Base-by-base conservation (phyloP, 2,888 invertebrate genomes). In the Callyntrura guangdongensis region DNA sequence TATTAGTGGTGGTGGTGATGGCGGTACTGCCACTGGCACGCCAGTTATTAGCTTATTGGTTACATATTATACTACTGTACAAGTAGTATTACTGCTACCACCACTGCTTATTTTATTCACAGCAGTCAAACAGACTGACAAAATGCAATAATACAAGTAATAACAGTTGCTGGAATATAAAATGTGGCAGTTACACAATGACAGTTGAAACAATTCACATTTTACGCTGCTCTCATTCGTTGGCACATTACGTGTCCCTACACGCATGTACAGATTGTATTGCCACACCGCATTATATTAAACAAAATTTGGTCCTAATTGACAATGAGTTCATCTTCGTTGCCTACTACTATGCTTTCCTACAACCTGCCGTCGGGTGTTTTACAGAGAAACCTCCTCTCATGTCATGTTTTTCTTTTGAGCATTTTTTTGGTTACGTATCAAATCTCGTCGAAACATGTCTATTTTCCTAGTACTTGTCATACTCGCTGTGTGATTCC, bases 1-100 rank as follows among this genome's bases (percentile, higher is more conserved):
- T 69, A 17, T 17, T n/a, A 17, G 14, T 56, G 56, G 14, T 56
- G n/a, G 56, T 5, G 17, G 14, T 56, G 17, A n/a, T 56, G 17
- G 56, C 9, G 69, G 27, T 14, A n/a, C n/a, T 69, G 69, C 27
- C 12, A 22, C 36, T 56, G 22, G 61, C 61, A 61, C 22, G 47
- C 77, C 77, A 72, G 84, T 89, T 89, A 89, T 89, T 89, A 89
- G 89, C 74, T 83, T 72, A 88, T 88, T 86, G 86, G 61, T 20
- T 61, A 22, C 61, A 61, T 61, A 14, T 8, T 61, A n/a, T n/a
- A 61, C 61, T 8, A 14, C 53, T 2, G 12, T 53, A 53, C n/a
- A 17, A 64, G 27, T 14, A n/a, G 4, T 69, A 14, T 27, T 36
- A 22, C 36, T 56, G 22, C 20, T 20, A 61, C 77, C 77, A 56